These are phyloP conservation scores for Lordiphosa fenestrarum DNA, from an alignment of 2,888 invertebrate genomes.

Conservation along the genomic window DNA sequence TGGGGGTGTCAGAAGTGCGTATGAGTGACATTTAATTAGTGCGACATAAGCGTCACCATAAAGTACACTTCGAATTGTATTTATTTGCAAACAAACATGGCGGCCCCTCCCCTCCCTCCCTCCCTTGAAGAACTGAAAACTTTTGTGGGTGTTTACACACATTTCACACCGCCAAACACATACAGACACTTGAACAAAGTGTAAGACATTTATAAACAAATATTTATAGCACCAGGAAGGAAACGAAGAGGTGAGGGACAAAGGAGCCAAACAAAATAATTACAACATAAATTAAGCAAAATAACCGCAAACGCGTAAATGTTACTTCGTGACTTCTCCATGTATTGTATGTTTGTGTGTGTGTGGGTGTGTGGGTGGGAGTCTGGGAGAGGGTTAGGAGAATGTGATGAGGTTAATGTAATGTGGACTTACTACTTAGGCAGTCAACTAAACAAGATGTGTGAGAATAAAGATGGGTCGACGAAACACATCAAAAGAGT, in stretches of 20 bases:
- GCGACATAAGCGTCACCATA: constrained; percentile 58
- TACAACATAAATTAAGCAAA: constrained; percentile 65
- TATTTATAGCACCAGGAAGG: constrained; percentile 48
- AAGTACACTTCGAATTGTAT: constrained; percentile 63
- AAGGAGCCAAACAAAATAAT: constrained; percentile 51
- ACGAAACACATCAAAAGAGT: too few relatives aligned
- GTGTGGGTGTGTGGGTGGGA: neutral
- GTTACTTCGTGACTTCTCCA: constrained; percentile 54
- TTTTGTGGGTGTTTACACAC: constrained; percentile 55
- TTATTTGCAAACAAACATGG: constrained; percentile 56
- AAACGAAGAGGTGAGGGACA: neutral
- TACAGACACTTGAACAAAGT: constrained; percentile 46
- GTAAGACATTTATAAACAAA: constrained; percentile 63
- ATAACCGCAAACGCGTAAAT: constrained; percentile 59
- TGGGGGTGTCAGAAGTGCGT: constrained; percentile 38
- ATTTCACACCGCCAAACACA: constrained; percentile 49
- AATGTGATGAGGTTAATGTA: constrained; percentile 22
- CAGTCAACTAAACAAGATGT: too few relatives aligned
- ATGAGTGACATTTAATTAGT: constrained; percentile 69
- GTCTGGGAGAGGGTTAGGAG: constrained; percentile 2
- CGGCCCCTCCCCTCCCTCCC: constrained; percentile 15
- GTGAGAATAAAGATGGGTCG: too few relatives aligned
- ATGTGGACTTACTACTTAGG: constrained; percentile 3
- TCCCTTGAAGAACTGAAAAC: constrained; percentile 16
- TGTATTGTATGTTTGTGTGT: neutral